Conservation (phyloP, 2,113 vertebrate genomes). For the Anarrhichthys ocellatus region DNA sequence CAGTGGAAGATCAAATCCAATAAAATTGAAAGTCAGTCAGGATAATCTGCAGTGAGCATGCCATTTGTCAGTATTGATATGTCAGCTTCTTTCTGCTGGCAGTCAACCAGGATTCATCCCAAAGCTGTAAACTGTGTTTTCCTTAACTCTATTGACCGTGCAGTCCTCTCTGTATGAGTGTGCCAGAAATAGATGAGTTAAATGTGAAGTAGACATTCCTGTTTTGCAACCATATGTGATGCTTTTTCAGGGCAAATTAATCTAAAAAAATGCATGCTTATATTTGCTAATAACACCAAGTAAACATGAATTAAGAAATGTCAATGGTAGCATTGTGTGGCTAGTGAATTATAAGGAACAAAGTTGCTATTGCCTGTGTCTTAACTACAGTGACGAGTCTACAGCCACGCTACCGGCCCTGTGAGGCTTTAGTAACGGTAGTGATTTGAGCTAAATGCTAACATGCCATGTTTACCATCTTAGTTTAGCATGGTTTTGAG, state of each 20-base stretch:
- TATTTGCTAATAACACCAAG: not conserved
- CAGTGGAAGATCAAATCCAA: constrained; percentile 23
- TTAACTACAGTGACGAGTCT: not conserved
- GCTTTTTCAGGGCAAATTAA: not conserved
- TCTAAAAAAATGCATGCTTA: not conserved
- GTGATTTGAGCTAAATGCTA: not conserved
- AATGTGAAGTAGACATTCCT: not conserved
- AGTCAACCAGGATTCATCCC: not conserved
- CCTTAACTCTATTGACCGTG: not conserved
- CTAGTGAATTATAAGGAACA: not conserved
- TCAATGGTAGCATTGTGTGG: not conserved
- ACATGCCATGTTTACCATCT: not conserved
- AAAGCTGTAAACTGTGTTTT: constrained; percentile 18
- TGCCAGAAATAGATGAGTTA: not conserved
- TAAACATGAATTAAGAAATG: not conserved
- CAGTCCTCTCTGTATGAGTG: constrained; percentile 2
- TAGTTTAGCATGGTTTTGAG: not conserved
- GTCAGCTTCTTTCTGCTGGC: constrained; percentile 30
- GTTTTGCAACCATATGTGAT: not conserved
- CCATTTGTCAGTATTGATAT: constrained; percentile 17
- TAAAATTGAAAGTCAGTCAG: constrained; percentile 38
- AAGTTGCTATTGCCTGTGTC: not conserved
- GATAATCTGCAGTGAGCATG: constrained; percentile 31
- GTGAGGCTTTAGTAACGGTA: not conserved
- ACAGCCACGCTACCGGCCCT: not conserved